Evolutionary conservation across 2,888 invertebrate genomes (phyloP), one percentile per base, ranked within the genome.

Genomic region (Drosophila ustulata): DNA sequence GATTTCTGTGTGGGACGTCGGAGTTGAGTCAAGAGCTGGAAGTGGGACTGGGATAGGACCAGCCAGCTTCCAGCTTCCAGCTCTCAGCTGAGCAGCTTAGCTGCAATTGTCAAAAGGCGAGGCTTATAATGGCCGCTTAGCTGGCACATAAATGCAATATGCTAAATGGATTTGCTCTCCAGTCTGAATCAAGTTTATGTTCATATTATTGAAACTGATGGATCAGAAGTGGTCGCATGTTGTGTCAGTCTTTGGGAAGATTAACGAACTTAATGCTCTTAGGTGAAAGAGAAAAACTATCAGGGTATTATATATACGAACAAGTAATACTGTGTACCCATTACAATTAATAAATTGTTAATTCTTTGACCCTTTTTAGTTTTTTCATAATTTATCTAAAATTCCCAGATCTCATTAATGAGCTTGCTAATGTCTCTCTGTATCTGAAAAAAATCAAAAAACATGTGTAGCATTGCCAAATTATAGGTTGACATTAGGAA

Each of bases 61-160:
- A 18, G 18, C 18, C 18, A 34, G 45, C 6, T 46, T 1, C 30
- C 0, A 23, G 18, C 30, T 46, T 56, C 23, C 34, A 34, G 34
- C 34, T 34, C 34, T 11, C 28, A 18, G 53, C 26, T 61, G 61
- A 37, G 32, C 32, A 32, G 18, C 82, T 85, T 84, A 85, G 82
- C 73, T 75, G 75, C 87, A 87, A 85, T 87, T 85, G 84, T 82
- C 80, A 87, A 76, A 76, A 75, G 80, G 69, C 72, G 75, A 61
- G 55, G 71, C 72, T 63, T 67, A 87, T 85, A 85, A 85, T 87
- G 76, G 80, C 76, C 76, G 85, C 85, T 85, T 87, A 85, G 85
- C 88, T 76, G 86, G 68, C 74, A 81, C 59, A 77, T 85, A 85
- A 83, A 85, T 85, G 80, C 78, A 80, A 76, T 73, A 82, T 77